Base-by-base conservation (phyloP, 2,113 vertebrate species). In the Ellobius talpinus region DNA sequence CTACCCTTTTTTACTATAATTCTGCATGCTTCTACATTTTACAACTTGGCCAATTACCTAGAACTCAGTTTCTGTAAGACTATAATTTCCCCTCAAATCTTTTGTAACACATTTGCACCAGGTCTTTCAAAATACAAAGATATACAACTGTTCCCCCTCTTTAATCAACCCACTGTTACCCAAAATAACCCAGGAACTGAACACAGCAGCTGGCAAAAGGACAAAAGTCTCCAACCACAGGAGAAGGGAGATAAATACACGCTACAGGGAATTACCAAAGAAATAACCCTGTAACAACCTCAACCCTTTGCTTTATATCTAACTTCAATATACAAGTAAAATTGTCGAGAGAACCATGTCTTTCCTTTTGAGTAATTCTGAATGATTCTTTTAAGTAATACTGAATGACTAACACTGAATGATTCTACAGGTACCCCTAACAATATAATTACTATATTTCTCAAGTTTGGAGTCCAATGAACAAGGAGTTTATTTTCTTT, bases 181-280 rank as follows among this genome's bases (percentile, higher is more conserved):
- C 87, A 93, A 79, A 97, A 98, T 97, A 97, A 84, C 50, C 92
- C 79, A 95, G 87, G 96, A 96, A 94, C 95, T 97, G 96, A 97
- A 95, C 79, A 96, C 50, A 97, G 52, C 95, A 98, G 92, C 96
- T 97, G 96, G 91, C 78, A 96, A 93, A 97, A 90, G 63, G 50
- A 91, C 47, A 81, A 55, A 78, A 16, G 17, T 89, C 94, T 91
- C 77, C 89, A 94, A 87, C 36, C n/a, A 61, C n/a, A 17, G 33
- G 17, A 58, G n/a, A 93, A 96, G 93, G 39, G 79, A 95, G 42
- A 55, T 77, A 95, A 96, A 87, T 65, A 26, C 23, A 91, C 10
- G 1, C 68, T 82, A 61, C 66, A n/a, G 16, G 39, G 61, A 94
- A 87, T 85, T 96, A 88, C 55, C 29, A 5, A 94, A 90, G 87